Evolutionary conservation across 1,140 invertebrate genomes (phyloP).

Genomic region (Heliconius melpomene): DNA sequence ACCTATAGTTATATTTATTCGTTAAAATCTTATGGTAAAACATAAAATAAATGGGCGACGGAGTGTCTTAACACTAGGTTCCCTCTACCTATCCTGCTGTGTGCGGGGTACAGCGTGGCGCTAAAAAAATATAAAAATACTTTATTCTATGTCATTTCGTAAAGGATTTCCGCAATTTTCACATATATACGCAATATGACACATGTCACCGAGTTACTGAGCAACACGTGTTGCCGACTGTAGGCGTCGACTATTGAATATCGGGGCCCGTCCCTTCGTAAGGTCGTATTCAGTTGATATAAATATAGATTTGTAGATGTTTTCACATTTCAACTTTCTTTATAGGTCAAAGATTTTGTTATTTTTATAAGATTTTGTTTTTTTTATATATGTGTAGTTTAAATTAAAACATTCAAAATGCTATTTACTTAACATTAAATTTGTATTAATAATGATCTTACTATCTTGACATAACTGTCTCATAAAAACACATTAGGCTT

Average conservation of each 20-base stretch:
- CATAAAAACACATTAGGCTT: neutral
- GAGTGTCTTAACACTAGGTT: too few relatives aligned
- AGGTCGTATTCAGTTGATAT: conserved; percentile 20
- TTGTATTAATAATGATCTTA: too few relatives aligned
- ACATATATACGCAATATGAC: conserved; percentile 23
- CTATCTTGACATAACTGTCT: too few relatives aligned
- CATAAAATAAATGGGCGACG: neutral
- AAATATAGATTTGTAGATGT: neutral
- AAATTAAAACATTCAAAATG: neutral
- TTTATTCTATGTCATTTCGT: neutral
- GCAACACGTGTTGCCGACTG: conserved; percentile 26
- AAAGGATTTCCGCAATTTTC: conserved; percentile 5
- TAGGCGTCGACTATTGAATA: conserved; percentile 14
- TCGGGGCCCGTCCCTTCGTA: conserved; percentile 21
- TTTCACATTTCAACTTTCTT: neutral
- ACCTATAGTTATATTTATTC: neutral
- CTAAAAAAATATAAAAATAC: neutral
- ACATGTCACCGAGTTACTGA: conserved; percentile 19
- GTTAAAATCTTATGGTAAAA: neutral
- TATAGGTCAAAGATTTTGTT: neutral
- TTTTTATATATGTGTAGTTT: neutral
- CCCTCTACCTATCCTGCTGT: too few relatives aligned
- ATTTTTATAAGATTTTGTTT: neutral
- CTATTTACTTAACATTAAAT: too few relatives aligned
- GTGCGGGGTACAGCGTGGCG: too few relatives aligned